Conservation (phyloP, 2,888 invertebrate species). For the Sminthurides aquaticus region DNA sequence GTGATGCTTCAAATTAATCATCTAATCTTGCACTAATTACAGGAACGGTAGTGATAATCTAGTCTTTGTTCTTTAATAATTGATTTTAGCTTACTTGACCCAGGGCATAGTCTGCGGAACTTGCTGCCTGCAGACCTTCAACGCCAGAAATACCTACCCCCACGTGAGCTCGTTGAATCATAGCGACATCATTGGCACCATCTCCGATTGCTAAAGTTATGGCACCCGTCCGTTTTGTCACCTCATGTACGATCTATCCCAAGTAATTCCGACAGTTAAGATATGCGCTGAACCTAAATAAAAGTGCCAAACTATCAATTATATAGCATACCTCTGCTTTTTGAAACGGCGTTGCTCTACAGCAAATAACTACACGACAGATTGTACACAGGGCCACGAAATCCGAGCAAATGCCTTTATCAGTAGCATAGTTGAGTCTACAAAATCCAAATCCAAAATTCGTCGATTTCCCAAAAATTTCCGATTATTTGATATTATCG, state of each 20-base stretch:
- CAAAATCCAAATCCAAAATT: too few relatives aligned
- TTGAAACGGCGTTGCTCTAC: conserved; percentile 96
- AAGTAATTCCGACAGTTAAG: too few relatives aligned
- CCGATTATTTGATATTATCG: too few relatives aligned
- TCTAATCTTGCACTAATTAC: too few relatives aligned
- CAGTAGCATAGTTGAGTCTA: conserved; percentile 77
- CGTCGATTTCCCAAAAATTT: too few relatives aligned
- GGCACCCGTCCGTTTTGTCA: conserved; percentile 68
- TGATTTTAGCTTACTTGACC: conserved; percentile 65
- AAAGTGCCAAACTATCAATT: too few relatives aligned
- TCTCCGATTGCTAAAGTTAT: conserved; percentile 92
- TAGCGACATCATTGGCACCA: conserved; percentile 95
- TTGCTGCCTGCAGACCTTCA: conserved; percentile 98
- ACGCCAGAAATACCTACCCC: conserved; percentile 96
- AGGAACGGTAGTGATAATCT: too few relatives aligned
- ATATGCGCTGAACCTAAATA: too few relatives aligned
- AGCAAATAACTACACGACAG: conserved; percentile 94
- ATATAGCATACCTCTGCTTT: conserved; percentile 68
- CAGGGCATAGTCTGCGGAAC: conserved; percentile 97
- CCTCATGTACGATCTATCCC: conserved; percentile 67
- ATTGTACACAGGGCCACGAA: conserved; percentile 87
- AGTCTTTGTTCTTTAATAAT: too few relatives aligned
- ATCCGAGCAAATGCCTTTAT: conserved; percentile 82
- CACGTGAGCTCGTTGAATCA: conserved; percentile 96
- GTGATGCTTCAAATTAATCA: conserved; percentile 25